Percentiles rank a stretch among this genome's conserved stretches.
phyloP scores from a whole-genome alignment of 2,113 vertebrate genomes.

The Onychostoma macrolepis region DNA sequence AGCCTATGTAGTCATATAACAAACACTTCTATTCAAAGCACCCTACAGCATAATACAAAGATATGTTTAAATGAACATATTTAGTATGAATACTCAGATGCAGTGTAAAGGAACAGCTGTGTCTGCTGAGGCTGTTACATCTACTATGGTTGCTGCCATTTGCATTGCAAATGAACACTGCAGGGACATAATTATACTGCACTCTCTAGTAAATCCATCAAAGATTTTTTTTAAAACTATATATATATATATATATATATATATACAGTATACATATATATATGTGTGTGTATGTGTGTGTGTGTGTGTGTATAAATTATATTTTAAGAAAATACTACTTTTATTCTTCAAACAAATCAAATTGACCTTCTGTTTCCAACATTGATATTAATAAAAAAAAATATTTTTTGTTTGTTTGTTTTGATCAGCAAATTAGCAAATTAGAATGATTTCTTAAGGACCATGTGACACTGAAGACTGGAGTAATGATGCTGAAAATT shows the following conservation, averaged over 20 bases:
- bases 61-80: background rate
- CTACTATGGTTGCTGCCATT: background rate
- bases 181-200: background rate
- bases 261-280: too few species aligned
- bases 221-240: background rate
- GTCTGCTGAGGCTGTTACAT: background rate
- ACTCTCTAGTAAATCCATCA: background rate
- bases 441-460: background rate
- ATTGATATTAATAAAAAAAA: background rate
- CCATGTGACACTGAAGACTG: background rate
- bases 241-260: too few species aligned
- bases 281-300: too few species aligned
- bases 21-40: background rate
- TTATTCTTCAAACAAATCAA: too few species aligned
- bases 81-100: background rate
- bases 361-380: background rate
- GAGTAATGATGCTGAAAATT: background rate
- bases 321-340: too few species aligned
- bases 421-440: background rate
- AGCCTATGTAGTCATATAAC: background rate
- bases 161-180: slow-evolving; percentile 12
- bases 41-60: background rate
- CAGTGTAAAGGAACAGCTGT: background rate
- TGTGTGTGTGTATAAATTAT: too few species aligned
- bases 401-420: background rate